Evolutionary conservation across 2,888 invertebrate species (phyloP).

Genomic region (Pachycephus smyrnensis): DNA sequence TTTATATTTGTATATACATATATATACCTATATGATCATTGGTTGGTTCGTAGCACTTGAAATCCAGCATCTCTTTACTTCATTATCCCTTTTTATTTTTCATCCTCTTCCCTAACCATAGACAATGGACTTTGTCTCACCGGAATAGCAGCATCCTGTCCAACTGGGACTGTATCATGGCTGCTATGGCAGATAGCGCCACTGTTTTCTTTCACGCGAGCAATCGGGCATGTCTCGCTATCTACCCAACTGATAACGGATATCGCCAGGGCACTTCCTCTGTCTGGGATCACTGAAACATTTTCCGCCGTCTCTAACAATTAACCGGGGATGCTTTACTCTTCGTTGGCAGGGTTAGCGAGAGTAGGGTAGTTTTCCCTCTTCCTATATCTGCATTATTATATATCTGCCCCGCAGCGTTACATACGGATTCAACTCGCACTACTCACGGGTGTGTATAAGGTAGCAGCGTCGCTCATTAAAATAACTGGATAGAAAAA

Average conservation of each 20-base stretch:
- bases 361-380: not conserved
- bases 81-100: not conserved
- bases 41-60: not conserved
- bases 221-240: not conserved
- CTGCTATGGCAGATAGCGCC: not conserved
- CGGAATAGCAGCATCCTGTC: not conserved
- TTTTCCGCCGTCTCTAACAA: not conserved
- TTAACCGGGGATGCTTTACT: not conserved
- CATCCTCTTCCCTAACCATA: not conserved
- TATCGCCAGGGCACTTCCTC: not conserved
- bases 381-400: not conserved
- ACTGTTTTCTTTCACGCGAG: not conserved
- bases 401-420: not conserved
- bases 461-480: slow-evolving; percentile 42
- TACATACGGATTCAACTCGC: not conserved
- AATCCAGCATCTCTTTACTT: not conserved
- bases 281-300: not conserved
- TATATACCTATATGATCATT: not conserved
- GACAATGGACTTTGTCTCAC: not conserved
- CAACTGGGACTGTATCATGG: not conserved
- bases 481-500: slow-evolving; percentile 47
- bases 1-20: not conserved
- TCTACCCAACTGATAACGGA: not conserved
- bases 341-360: not conserved
- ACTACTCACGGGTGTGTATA: not conserved